These are phyloP conservation scores for Cryptotermes secundus DNA, from an alignment of 1,140 invertebrate genomes.

Conservation along the genomic window DNA sequence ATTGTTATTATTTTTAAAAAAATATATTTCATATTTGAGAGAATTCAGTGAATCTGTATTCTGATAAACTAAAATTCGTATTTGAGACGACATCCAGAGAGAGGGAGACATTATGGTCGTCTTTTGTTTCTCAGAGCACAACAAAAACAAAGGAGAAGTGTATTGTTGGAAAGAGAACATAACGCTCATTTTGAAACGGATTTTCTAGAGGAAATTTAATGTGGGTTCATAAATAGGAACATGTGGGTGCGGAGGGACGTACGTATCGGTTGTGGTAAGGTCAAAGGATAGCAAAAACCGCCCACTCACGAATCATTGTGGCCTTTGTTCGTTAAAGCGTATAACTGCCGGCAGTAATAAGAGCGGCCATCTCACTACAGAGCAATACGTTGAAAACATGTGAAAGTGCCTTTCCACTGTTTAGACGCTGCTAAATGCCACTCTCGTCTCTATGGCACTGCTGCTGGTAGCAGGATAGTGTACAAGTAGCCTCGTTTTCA, in stretches of 20 bases:
- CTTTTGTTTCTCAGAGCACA: neutral
- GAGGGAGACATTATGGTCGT: neutral
- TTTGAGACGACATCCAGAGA: neutral
- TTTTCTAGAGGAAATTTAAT: slow-evolving; percentile 10
- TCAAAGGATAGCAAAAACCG: neutral
- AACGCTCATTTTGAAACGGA: neutral
- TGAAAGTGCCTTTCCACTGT: neutral
- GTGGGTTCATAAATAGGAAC: neutral
- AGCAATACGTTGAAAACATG: neutral
- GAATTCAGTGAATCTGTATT: no score
- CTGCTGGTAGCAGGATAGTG: no score
- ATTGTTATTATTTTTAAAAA: no score
- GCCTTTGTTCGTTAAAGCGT: neutral
- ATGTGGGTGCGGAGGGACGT: neutral
- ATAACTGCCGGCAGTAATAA: neutral
- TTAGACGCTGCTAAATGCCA: neutral
- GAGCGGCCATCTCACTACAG: neutral
- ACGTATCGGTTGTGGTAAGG: neutral
- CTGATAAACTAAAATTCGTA: neutral
- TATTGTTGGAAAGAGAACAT: neutral
- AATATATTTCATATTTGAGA: no score
- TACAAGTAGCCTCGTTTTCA: no score
- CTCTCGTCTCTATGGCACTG: no score
- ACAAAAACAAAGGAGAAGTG: neutral
- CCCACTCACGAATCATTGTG: neutral